These are phyloP conservation scores for Macrobrachium nipponense DNA, from an alignment of 1,140 invertebrate species.

Conservation along the genomic window DNA sequence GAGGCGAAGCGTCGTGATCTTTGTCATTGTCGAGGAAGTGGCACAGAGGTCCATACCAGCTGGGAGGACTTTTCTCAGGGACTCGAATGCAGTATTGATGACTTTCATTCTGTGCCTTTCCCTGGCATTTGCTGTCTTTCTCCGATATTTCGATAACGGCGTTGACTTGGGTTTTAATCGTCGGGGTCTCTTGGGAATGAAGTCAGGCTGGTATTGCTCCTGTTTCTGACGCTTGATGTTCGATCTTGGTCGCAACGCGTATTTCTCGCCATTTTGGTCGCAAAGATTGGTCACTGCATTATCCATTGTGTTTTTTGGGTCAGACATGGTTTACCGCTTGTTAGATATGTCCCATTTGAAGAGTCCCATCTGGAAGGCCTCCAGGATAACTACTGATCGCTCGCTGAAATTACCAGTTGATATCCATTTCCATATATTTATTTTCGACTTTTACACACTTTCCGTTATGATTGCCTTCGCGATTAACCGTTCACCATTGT, in stretches of 20 bases:
- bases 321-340: too few species aligned
- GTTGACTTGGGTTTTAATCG: conserved; percentile 77
- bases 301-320: too few species aligned
- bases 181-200: background rate
- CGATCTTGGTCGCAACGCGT: conserved; percentile 71
- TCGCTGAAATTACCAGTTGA: too few species aligned
- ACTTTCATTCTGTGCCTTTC: conserved; percentile 87
- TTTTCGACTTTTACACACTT: too few species aligned
- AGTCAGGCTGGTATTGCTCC: conserved; percentile 64
- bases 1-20: conserved; percentile 85
- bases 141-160: conserved; percentile 87
- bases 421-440: too few species aligned
- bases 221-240: conserved; percentile 71
- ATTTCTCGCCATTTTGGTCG: conserved; percentile 66
- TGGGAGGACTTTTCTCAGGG: conserved; percentile 80
- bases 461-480: too few species aligned
- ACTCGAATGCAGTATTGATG: conserved; percentile 88
- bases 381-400: too few species aligned
- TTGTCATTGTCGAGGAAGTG: conserved; percentile 80
- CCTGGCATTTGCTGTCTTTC: conserved; percentile 88
- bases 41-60: conserved; percentile 66
- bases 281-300: too few species aligned
- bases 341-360: too few species aligned
- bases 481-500: too few species aligned
- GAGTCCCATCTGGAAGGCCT: too few species aligned